Evolutionary conservation across 2,113 vertebrate genomes (phyloP).

Genomic region (Setophaga petechia): DNA sequence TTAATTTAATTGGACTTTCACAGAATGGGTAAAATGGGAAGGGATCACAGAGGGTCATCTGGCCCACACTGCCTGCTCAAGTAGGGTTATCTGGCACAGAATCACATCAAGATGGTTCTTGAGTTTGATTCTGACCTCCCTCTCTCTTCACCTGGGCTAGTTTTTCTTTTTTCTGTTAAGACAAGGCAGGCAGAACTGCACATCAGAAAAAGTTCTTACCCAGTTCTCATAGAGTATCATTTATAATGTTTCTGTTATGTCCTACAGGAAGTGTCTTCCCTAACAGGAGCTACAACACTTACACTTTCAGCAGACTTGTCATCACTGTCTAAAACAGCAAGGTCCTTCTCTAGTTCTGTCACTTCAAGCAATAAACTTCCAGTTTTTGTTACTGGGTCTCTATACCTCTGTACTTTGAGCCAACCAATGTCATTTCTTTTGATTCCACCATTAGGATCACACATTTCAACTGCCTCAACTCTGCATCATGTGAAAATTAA

Average conservation of each 20-base stretch:
- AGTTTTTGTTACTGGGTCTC: not conserved
- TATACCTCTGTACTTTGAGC: not conserved
- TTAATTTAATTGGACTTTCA: not conserved
- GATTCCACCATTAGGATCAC: not conserved
- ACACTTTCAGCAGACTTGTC: not conserved
- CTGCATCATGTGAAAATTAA: not conserved
- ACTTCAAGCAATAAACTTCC: not conserved
- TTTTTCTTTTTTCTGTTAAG: not conserved
- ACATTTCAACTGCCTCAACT: not conserved
- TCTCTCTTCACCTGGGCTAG: not conserved
- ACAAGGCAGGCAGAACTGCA: not conserved
- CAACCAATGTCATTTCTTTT: not conserved
- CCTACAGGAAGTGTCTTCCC: not conserved
- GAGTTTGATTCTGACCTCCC: not conserved
- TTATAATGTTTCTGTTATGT: fast-evolving
- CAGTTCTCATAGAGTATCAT: not conserved
- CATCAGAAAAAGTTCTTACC: not conserved
- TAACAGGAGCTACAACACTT: not conserved
- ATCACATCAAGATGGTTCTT: not conserved
- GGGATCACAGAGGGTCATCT: not conserved
- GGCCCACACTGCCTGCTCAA: not conserved
- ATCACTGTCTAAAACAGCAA: not conserved
- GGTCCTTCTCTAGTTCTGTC: not conserved
- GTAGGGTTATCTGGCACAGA: not conserved
- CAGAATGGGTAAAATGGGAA: not conserved